A percentile compares a stretch with the other conserved stretches of the same genome.
Evolutionary conservation across 92 coral and sea anemone species (phyloP).

Genomic region (Phymanthus crucifer): DNA sequence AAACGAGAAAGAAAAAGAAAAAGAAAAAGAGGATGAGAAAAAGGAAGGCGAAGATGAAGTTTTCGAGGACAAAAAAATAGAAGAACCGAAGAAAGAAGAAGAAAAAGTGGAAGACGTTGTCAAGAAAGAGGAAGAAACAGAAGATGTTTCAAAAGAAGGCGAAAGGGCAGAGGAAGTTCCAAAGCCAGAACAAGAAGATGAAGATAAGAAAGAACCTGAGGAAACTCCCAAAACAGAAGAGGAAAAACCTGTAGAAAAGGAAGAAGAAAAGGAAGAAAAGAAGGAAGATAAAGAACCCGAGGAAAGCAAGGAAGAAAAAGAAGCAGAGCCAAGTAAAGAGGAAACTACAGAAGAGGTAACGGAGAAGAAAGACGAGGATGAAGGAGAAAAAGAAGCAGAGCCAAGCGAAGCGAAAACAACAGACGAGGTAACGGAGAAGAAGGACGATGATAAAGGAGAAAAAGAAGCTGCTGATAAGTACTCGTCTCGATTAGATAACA

Average conservation of each 20-base stretch:
- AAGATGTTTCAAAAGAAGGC: conserved; percentile 22
- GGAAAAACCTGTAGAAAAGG: background rate
- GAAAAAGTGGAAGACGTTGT: conserved; percentile 9
- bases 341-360: conserved; percentile 22
- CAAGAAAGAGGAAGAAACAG: conserved; percentile 11
- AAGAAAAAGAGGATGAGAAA: conserved; percentile 28
- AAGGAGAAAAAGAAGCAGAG: background rate
- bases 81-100: conserved; percentile 8
- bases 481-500: conserved; percentile 85
- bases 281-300: conserved; percentile 19
- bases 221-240: background rate
- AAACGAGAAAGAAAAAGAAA: conserved; percentile 14
- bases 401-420: conserved; percentile 6
- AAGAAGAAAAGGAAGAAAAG: conserved; percentile 4
- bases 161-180: conserved; percentile 2
- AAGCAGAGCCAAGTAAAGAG: conserved; percentile 6
- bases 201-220: conserved; percentile 13
- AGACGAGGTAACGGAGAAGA: conserved; percentile 26
- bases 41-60: conserved; percentile 18
- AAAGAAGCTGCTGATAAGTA: conserved; percentile 59
- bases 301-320: conserved; percentile 8
- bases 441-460: conserved; percentile 18
- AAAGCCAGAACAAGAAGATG: conserved; percentile 21
- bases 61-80: conserved; percentile 4
- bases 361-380: conserved; percentile 23